Conservation (phyloP, 2,888 invertebrate species). For the Dryococelus australis region DNA sequence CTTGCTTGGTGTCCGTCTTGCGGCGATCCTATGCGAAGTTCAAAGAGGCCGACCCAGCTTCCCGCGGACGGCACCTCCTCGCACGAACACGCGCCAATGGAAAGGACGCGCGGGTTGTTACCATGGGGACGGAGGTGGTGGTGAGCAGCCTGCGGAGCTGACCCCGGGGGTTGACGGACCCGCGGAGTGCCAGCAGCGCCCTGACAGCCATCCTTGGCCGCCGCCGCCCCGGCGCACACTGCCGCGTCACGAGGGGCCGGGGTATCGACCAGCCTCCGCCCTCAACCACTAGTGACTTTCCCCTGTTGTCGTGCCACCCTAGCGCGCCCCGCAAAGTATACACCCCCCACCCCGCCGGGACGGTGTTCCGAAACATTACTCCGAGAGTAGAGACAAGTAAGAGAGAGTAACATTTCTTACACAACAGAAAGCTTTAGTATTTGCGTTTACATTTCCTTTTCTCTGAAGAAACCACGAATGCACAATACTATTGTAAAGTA, state of each 20-base stretch:
- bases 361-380: no score
- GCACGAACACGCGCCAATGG: no score
- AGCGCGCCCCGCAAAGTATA: background rate
- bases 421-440: background rate
- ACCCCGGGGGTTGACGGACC: background rate
- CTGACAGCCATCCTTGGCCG: background rate
- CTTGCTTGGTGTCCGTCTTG: no score
- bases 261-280: background rate
- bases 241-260: background rate
- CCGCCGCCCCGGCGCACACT: background rate
- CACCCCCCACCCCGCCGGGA: no score
- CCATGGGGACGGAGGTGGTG: background rate
- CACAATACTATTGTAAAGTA: no score
- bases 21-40: no score
- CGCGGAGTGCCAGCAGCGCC: background rate
- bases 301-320: background rate
- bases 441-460: no score
- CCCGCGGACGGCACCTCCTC: no score
- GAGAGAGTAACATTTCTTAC: background rate
- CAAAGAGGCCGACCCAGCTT: no score
- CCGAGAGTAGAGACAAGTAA: no score
- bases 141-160: constrained; percentile 22
- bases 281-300: background rate
- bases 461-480: no score
- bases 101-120: background rate